Percentiles rank a stretch among this genome's conserved stretches.
These are phyloP conservation scores for Daboia siamensis DNA, from an alignment of 2,113 vertebrate species.

Conservation along the genomic window DNA sequence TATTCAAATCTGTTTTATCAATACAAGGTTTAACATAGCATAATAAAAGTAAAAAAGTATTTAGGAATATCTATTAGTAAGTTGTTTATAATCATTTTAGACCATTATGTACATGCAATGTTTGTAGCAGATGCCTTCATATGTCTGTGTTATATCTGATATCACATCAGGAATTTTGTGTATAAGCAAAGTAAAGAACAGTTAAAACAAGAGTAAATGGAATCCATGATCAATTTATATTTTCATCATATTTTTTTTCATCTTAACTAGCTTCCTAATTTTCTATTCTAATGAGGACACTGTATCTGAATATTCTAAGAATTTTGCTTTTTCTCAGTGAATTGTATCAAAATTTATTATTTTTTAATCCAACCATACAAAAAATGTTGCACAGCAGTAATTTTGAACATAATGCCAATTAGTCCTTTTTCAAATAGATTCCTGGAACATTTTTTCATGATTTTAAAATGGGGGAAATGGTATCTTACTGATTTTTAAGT, in stretches of 20 bases:
- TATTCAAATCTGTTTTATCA: slow-evolving; percentile 27
- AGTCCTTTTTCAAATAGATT: slow-evolving; percentile 17
- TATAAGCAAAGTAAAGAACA: slow-evolving; percentile 50
- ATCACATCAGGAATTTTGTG: neutral
- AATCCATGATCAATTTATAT: neutral
- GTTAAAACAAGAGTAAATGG: slow-evolving; percentile 16
- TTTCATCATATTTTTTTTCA: slow-evolving; percentile 14
- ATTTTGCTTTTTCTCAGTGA: slow-evolving; percentile 33
- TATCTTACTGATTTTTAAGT: neutral
- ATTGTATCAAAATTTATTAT: slow-evolving; percentile 8
- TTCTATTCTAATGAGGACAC: neutral
- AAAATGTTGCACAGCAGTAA: slow-evolving; percentile 18
- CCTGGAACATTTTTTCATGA: neutral
- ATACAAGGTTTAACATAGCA: slow-evolving; percentile 12
- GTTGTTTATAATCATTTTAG: neutral
- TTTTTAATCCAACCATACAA: slow-evolving; percentile 19
- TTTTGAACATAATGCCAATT: slow-evolving; percentile 11
- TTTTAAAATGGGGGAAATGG: slow-evolving; percentile 21
- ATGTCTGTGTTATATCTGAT: neutral
- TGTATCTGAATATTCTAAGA: slow-evolving; percentile 18
- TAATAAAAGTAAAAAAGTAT: slow-evolving; percentile 70
- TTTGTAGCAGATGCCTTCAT: neutral
- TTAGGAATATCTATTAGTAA: slow-evolving; percentile 60
- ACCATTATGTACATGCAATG: neutral
- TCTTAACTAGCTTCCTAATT: slow-evolving; percentile 40